A percentile compares a stretch with the other conserved stretches of the same genome.
These are phyloP conservation scores for Pyrrhosoma nymphula DNA, from an alignment of 2,888 invertebrate genomes.

Conservation along the genomic window DNA sequence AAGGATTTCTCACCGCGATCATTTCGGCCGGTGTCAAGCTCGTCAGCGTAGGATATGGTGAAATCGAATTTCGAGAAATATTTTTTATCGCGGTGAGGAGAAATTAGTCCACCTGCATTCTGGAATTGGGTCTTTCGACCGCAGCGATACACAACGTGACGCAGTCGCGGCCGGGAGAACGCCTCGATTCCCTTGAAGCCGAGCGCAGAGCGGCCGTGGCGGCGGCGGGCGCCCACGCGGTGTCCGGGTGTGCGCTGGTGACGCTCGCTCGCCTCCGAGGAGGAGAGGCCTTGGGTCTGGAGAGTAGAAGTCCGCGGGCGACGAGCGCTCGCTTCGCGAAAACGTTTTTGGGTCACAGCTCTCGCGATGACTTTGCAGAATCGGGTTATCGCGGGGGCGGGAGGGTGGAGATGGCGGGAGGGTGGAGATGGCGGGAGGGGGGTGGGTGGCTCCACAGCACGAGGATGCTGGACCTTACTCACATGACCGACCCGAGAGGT, in stretches of 20 bases:
- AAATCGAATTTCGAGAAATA: background rate
- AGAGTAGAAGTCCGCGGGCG: background rate
- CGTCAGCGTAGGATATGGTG: background rate
- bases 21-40: background rate
- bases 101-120: background rate
- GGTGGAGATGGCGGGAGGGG: background rate
- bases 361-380: background rate
- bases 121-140: slow-evolving; percentile 21
- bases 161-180: background rate
- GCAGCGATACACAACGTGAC: background rate
- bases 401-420: background rate
- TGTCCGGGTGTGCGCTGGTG: background rate
- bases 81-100: background rate
- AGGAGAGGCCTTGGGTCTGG: background rate
- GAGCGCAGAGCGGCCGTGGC: too few relatives aligned
- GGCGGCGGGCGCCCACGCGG: background rate
- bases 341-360: slow-evolving; percentile 15
- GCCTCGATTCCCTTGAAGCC: background rate
- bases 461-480: background rate
- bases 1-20: background rate
- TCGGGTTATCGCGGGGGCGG: background rate
- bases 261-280: too few relatives aligned
- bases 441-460: background rate
- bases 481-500: background rate
- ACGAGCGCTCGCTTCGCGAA: background rate